A percentile compares a stretch with the other conserved stretches of the same genome.
These are phyloP conservation scores for Drosophila anceps DNA, from an alignment of 2,888 invertebrate genomes.

Conservation along the genomic window DNA sequence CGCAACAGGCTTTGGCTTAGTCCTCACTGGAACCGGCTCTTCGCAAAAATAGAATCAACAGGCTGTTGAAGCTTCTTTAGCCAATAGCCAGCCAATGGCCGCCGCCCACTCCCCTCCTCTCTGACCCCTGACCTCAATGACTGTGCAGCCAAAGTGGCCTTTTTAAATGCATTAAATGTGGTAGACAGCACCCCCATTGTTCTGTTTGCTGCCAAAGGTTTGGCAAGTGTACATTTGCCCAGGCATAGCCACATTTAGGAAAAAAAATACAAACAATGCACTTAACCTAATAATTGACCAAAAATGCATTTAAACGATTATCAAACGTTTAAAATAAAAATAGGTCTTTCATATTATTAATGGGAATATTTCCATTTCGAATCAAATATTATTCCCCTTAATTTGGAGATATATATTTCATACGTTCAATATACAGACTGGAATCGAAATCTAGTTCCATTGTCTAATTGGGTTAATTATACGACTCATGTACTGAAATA, in stretches of 20 bases:
- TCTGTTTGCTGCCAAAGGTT: conserved; percentile 35
- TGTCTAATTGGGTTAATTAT: neutral
- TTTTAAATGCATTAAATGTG: conserved; percentile 77
- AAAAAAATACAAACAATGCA: conserved; percentile 10
- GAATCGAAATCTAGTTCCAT: neutral
- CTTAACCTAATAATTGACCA: neutral
- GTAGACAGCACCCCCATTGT: conserved; percentile 26
- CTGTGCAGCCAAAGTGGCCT: conserved; percentile 49
- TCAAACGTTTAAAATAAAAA: neutral
- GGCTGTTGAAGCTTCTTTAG: conserved; percentile 64
- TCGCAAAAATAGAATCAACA: conserved; percentile 76
- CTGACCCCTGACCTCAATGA: conserved; percentile 1
- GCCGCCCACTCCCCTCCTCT: neutral
- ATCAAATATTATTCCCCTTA: neutral
- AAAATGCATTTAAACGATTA: neutral
- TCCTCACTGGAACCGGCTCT: conserved; percentile 52
- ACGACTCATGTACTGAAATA: neutral
- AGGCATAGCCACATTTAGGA: neutral
- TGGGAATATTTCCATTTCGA: neutral
- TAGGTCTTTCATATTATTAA: neutral
- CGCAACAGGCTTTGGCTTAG: conserved; percentile 68
- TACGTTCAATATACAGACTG: neutral
- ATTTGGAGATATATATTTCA: neutral
- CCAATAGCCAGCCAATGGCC: conserved; percentile 28
- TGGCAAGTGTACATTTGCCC: conserved; percentile 10